A percentile compares a stretch with the other conserved stretches of the same genome.
phyloP scores from a whole-genome alignment of 2,113 vertebrate genomes.

The Stegostoma tigrinum region DNA sequence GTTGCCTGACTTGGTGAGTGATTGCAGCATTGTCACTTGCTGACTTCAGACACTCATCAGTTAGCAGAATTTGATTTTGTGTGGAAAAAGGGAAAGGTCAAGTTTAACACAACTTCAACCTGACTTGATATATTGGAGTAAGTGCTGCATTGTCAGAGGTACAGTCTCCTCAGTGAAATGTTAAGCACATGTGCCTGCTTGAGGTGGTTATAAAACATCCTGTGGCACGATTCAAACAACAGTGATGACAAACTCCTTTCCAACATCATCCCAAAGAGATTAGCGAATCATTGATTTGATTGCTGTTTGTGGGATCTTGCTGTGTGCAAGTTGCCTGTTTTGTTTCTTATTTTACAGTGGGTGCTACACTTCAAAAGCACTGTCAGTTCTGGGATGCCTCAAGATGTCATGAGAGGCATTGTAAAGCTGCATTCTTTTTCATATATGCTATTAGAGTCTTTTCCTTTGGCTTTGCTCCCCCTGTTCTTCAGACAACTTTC shows the following conservation, averaged over 20 bases:
- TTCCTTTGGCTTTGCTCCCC: not conserved
- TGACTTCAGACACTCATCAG: not conserved
- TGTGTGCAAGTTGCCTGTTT: not conserved
- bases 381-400: not conserved
- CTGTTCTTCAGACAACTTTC: not conserved
- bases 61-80: not conserved
- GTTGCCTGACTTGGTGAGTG: not conserved
- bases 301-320: not conserved
- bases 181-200: not conserved
- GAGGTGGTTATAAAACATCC: not conserved
- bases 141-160: not conserved
- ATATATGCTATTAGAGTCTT: not conserved
- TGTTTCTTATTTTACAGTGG: not conserved
- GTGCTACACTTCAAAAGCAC: not conserved
- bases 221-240: not conserved
- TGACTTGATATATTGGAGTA: not conserved
- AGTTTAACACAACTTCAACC: not conserved
- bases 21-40: not conserved
- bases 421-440: not conserved
- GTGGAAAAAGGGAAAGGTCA: not conserved
- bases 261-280: not conserved
- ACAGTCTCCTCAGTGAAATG: too few species aligned
- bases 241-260: not conserved
- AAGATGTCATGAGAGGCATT: not conserved
- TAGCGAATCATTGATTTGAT: not conserved